Conservation (phyloP, 2,888 invertebrate genomes). For the Taphrorychus bicolor region DNA sequence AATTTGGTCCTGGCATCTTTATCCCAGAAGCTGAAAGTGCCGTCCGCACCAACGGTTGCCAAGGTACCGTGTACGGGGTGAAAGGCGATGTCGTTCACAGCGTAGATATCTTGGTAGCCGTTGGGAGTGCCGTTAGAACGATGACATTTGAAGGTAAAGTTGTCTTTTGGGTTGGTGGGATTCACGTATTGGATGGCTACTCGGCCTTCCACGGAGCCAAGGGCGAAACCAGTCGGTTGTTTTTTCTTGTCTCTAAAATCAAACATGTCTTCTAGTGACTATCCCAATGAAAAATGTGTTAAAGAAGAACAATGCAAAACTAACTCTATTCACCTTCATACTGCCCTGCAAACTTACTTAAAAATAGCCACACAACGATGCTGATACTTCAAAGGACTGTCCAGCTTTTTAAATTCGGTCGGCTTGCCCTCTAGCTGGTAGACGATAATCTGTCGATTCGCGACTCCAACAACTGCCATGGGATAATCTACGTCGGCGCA, state of each 20-base stretch:
- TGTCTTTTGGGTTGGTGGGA: slow-evolving; percentile 94
- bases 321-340: too few species aligned
- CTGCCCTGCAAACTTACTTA: slow-evolving; percentile 54
- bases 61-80: slow-evolving; percentile 88
- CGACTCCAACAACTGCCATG: slow-evolving; percentile 98
- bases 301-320: not conserved
- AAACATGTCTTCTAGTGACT: too few species aligned
- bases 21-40: slow-evolving; percentile 98
- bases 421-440: slow-evolving; percentile 96
- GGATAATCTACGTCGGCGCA: slow-evolving; percentile 99
- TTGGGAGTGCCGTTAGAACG: slow-evolving; percentile 84
- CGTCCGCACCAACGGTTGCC: slow-evolving; percentile 97
- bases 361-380: slow-evolving; percentile 97
- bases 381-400: slow-evolving; percentile 92
- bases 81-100: slow-evolving; percentile 72
- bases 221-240: slow-evolving; percentile 89
- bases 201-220: slow-evolving; percentile 96
- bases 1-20: slow-evolving; percentile 98
- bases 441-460: slow-evolving; percentile 87
- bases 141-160: slow-evolving; percentile 99
- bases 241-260: slow-evolving; percentile 94
- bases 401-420: slow-evolving; percentile 90
- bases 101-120: slow-evolving; percentile 72
- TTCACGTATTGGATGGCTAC: slow-evolving; percentile 98
- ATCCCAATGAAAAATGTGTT: not conserved